Evolutionary conservation across 1,140 invertebrate genomes (phyloP).

Genomic region (Stegodyphus dumicola): DNA sequence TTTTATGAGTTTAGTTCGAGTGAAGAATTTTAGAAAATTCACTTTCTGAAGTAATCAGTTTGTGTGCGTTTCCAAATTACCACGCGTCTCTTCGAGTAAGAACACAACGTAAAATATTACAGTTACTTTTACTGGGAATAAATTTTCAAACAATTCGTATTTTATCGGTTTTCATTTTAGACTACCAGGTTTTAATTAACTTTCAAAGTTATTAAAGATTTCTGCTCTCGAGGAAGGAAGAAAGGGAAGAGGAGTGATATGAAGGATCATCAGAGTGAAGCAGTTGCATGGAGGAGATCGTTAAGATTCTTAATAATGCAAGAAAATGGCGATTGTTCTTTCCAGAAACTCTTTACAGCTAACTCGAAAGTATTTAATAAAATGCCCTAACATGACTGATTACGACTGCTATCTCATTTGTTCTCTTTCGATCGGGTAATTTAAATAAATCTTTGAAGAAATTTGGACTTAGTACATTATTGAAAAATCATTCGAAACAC

Average conservation of each 20-base stretch:
- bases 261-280: background rate
- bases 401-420: conserved; percentile 26
- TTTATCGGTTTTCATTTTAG: conserved; percentile 34
- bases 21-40: too few species aligned
- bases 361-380: background rate
- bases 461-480: too few species aligned
- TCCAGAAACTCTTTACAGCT: conserved; percentile 3
- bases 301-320: background rate
- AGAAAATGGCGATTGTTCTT: conserved; percentile 25
- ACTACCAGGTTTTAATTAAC: conserved; percentile 40
- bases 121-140: background rate
- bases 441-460: too few species aligned
- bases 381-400: conserved; percentile 18
- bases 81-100: too few species aligned
- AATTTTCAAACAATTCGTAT: conserved; percentile 11
- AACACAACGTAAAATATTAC: too few species aligned
- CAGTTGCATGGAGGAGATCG: background rate
- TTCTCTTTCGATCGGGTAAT: background rate
- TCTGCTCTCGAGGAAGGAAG: background rate
- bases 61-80: too few species aligned
- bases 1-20: too few species aligned
- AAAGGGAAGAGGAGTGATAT: background rate
- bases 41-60: too few species aligned
- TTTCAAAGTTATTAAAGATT: conserved; percentile 13
- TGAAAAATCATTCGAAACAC: too few species aligned